Base-by-base conservation (phyloP, 2,888 invertebrate genomes). In the Caenorhabditis zanzibari region DNA sequence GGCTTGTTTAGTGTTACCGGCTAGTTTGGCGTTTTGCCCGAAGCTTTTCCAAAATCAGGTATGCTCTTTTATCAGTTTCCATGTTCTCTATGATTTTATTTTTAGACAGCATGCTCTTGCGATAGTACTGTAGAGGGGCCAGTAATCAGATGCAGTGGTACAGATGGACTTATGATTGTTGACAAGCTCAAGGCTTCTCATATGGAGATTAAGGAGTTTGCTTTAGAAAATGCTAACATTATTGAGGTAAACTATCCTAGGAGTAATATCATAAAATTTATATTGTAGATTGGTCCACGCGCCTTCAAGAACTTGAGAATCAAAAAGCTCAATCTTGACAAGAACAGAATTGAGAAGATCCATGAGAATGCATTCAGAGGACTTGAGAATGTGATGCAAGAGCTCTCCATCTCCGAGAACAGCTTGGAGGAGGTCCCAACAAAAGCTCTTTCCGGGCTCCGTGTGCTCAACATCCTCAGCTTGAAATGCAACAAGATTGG, bases 301-400 rank as follows among this genome's bases (percentile, higher is more conserved):
- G 95, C 96, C 0, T 96, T 97, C 91, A 94, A 94, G 89, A 91
- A 91, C 54, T 86, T 93, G 63, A 85, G 92, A 41, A 91, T 93
- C 75, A 90, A 92, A 79, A 92, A 91, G 71, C 88, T 93, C 6
- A 91, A 91, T 58, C 77, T 93, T 35, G 90, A 92, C 76, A 90
- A 92, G 75, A 92, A 93, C 59, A 84, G 91, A 2, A 91, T 93
- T 56, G 85, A 85, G 22, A 79, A 72, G 10, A 88, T 93, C 49
- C 91, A 92, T 26, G 81, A 85, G 26, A 85, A 92, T 58, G 93
- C 93, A 3, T 93, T 93, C 87, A 84, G 84, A 7, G 96, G 96
- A 0, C 96, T 97, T 92, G 96, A 96, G 89, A 94, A 94, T 26
- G 94, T 95, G 5, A 88, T 97, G 61, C 95, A 95, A 92, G 96